Evolutionary conservation across 2,888 invertebrate genomes (phyloP), one percentile per base, ranked within the genome.

Genomic region (Chrysodeixis includens): DNA sequence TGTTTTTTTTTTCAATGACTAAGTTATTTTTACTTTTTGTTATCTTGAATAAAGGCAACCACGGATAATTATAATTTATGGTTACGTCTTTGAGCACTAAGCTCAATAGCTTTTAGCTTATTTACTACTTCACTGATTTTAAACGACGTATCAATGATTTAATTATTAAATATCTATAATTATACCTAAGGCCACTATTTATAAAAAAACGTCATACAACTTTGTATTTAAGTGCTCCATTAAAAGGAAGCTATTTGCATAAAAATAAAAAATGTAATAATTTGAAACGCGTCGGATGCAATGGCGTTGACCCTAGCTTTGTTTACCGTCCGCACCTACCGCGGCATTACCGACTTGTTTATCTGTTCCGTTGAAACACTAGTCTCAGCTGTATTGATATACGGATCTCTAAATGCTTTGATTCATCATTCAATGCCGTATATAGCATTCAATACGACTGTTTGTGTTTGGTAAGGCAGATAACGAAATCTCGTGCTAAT

Each of bases 251-350:
- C 16, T 30, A 46, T 46, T 51, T 49, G 49, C 62, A 44, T 51
- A 57, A 57, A 65, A 66, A 57, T 66, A 74, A 69, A n/a, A 74
- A 77, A 69, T 63, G 56, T 55, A 40, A 67, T 75, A 69, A 79
- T 66, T 71, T 64, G 56, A 66, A 64, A 65, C 68, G 66, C 66
- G 65, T 56, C 62, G 78, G 78, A 56, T 72, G 76, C 79, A 76
- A 83, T 85, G 88, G 76, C 92, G 89, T 89, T 92, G 92, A 92
- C 91, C 92, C 86, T 82, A 67, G 79, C 86, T 86, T 88, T 92
- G 90, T 92, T 91, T 92, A 89, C 89, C 83, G 83, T 83, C 87
- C 88, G 87, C 88, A 86, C 81, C 83, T 83, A 78, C 83, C 80
- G 71, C 82, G 68, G 75, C 79, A 82, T 77, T 79, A 74, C 70